A percentile compares a stretch with the other conserved stretches of the same genome.
Evolutionary conservation across 2,888 invertebrate genomes (phyloP).

Genomic region (Charanyca ferruginea): DNA sequence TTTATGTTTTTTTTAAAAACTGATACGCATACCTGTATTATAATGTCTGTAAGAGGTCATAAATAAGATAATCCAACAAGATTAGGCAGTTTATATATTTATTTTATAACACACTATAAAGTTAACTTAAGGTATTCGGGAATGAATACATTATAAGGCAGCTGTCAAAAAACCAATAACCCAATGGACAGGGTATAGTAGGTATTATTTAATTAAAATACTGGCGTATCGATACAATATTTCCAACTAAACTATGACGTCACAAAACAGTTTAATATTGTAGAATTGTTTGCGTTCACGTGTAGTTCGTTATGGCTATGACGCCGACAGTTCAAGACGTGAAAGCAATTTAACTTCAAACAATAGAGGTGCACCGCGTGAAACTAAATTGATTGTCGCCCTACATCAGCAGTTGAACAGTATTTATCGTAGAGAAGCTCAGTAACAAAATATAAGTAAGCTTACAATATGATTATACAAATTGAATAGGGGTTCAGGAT

Average conservation of each 20-base stretch:
- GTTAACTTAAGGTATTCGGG: no score
- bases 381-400: slow-evolving; percentile 55
- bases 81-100: no score
- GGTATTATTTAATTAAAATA: not conserved
- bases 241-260: not conserved
- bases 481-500: no score
- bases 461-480: no score
- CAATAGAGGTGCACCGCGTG: slow-evolving; percentile 71
- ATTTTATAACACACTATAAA: no score
- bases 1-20: no score
- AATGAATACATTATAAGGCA: no score
- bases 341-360: slow-evolving; percentile 83
- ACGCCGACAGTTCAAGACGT: slow-evolving; percentile 25
- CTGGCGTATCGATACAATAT: not conserved
- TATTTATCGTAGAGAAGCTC: not conserved
- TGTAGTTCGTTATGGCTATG: not conserved
- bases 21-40: no score
- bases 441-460: not conserved
- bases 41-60: no score
- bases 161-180: no score
- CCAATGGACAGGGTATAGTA: no score
- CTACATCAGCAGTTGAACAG: slow-evolving; percentile 17
- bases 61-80: no score
- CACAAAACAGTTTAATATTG: not conserved
- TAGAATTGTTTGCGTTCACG: slow-evolving; percentile 2